These are phyloP conservation scores for Drosophila barbarae DNA, from an alignment of 2,888 invertebrate species.

Conservation along the genomic window DNA sequence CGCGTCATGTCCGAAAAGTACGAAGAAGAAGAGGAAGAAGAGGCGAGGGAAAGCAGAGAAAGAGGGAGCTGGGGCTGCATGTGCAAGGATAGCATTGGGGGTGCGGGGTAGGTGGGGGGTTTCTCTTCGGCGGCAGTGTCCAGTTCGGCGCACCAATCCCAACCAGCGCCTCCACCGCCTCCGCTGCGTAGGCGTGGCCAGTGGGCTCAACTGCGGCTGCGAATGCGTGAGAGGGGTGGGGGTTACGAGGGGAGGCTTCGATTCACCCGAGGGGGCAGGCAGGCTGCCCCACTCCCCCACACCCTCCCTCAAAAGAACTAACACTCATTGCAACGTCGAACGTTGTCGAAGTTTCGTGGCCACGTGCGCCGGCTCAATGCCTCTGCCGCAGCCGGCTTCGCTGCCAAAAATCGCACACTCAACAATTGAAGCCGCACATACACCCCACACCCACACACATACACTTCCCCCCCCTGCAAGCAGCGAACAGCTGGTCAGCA, in stretches of 20 bases:
- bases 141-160: constrained; percentile 70
- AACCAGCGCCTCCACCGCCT: constrained; percentile 60
- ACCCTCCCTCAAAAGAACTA: not conserved
- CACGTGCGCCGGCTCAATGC: constrained; percentile 62
- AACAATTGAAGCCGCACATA: constrained; percentile 20
- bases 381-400: constrained; percentile 19
- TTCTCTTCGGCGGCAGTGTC: constrained; percentile 49
- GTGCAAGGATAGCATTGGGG: not conserved
- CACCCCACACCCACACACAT: not conserved
- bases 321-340: constrained; percentile 45
- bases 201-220: constrained; percentile 55
- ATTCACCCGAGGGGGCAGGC: not conserved
- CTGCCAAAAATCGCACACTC: constrained; percentile 29
- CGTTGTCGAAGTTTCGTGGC: constrained; percentile 50
- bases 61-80: not conserved
- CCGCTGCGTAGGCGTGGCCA: constrained; percentile 70
- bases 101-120: too few species aligned
- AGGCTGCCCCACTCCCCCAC: too few species aligned
- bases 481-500: constrained; percentile 34
- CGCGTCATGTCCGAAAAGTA: constrained; percentile 65
- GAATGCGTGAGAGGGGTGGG: constrained; percentile 30
- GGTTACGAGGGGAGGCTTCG: not conserved
- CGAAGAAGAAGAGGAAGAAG: not conserved
- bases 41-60: too few species aligned
- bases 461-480: constrained; percentile 1